A percentile compares a stretch with the other conserved stretches of the same genome.
Conservation (phyloP, 1,140 invertebrate species). For the Apis florea region DNA sequence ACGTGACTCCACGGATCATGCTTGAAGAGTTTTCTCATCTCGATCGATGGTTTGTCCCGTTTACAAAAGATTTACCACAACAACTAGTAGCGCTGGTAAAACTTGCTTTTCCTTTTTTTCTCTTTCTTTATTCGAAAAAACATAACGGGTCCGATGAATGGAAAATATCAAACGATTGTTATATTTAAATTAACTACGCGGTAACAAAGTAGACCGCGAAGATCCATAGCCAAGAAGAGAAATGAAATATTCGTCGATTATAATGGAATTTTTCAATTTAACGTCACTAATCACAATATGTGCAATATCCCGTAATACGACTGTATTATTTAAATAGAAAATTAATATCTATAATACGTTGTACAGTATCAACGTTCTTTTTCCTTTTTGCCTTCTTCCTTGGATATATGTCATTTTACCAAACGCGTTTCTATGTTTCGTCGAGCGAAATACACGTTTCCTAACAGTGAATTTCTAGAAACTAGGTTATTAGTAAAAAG, state of each 20-base stretch:
- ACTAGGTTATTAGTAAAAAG: constrained; percentile 31
- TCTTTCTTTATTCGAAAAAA: background rate
- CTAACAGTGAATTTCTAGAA: constrained; percentile 19
- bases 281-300: no score
- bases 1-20: background rate
- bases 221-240: no score
- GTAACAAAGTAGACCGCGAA: no score
- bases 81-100: background rate
- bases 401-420: background rate
- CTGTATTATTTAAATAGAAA: no score
- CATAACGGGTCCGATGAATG: background rate
- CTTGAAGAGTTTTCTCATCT: background rate
- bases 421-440: background rate
- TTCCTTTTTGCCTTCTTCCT: background rate
- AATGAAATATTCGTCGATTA: no score
- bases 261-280: no score
- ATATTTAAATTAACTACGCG: background rate
- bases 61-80: no score
- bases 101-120: background rate
- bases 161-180: background rate
- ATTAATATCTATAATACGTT: background rate
- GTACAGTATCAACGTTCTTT: background rate
- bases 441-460: background rate
- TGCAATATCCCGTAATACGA: no score
- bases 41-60: background rate